phyloP scores from a whole-genome alignment of 2,888 invertebrate genomes.

The Leptura quadrifasciata region DNA sequence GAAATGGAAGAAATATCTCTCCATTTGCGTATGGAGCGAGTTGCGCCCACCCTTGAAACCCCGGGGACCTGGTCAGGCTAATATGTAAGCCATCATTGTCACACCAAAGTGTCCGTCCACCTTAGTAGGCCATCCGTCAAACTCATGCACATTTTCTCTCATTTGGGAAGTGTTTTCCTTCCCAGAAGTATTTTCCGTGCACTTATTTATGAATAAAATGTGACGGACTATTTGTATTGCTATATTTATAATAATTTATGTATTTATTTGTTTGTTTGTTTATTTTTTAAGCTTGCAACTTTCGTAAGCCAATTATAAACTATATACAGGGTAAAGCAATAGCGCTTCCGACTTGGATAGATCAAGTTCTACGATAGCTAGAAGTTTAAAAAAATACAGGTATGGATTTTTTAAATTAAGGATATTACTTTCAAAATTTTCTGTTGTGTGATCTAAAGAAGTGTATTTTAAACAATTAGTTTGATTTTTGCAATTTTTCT shows the following conservation, averaged over 20 bases:
- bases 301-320: no score
- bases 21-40: conserved; percentile 69
- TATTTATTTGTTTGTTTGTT: no score
- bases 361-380: no score
- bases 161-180: conserved; percentile 44
- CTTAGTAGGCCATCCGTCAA: conserved; percentile 65
- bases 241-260: not conserved
- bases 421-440: no score
- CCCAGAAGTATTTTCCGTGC: conserved; percentile 42
- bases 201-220: conserved; percentile 38
- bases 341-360: no score
- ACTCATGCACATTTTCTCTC: conserved; percentile 56
- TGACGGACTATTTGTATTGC: conserved; percentile 31
- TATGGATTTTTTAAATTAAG: no score
- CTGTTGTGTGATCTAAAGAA: no score
- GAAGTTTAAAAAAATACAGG: no score
- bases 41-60: conserved; percentile 53
- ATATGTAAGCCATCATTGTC: conserved; percentile 71
- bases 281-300: no score
- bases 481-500: no score
- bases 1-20: conserved; percentile 70
- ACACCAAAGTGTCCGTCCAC: conserved; percentile 65
- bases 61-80: conserved; percentile 66
- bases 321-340: no score
- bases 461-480: no score